Conservation (phyloP, 2,888 invertebrate species). For the Geophilus truncorum region DNA sequence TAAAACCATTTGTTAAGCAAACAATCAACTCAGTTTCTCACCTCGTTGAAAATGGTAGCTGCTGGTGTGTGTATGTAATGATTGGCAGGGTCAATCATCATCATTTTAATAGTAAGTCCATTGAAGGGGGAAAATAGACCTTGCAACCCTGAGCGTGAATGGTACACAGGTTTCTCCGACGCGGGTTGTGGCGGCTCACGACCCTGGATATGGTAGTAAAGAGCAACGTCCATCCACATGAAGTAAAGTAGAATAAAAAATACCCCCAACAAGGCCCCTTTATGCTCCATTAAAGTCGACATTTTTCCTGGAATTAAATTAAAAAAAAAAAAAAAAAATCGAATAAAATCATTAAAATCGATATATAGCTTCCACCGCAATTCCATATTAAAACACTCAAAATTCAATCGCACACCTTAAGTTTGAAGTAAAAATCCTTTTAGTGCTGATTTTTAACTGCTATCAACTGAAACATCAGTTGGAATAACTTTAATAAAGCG, state of each 20-base stretch:
- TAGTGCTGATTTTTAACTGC: neutral
- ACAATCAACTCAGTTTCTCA: conserved; percentile 16
- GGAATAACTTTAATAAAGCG: neutral
- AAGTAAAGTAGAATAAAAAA: conserved; percentile 33
- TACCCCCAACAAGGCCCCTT: conserved; percentile 14
- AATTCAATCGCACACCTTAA: no score
- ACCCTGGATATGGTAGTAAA: conserved; percentile 33
- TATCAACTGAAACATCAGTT: neutral
- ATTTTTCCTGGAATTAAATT: neutral
- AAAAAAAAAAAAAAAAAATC: no score
- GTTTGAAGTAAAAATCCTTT: no score
- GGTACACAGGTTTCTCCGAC: neutral
- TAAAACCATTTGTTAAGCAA: no score
- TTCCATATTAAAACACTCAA: neutral
- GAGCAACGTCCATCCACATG: conserved; percentile 35
- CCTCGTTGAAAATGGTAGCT: conserved; percentile 63
- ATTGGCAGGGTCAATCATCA: conserved; percentile 76
- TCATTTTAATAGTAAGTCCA: conserved; percentile 73
- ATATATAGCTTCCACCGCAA: no score
- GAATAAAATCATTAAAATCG: neutral
- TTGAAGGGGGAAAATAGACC: conserved; percentile 63
- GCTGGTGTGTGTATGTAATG: conserved; percentile 76
- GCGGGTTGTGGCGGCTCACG: neutral
- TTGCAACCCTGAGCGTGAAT: neutral
- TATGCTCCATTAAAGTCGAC: conserved; percentile 23